Evolutionary conservation across 1,140 invertebrate species (phyloP).

Genomic region (Hydropsyche tenuis): DNA sequence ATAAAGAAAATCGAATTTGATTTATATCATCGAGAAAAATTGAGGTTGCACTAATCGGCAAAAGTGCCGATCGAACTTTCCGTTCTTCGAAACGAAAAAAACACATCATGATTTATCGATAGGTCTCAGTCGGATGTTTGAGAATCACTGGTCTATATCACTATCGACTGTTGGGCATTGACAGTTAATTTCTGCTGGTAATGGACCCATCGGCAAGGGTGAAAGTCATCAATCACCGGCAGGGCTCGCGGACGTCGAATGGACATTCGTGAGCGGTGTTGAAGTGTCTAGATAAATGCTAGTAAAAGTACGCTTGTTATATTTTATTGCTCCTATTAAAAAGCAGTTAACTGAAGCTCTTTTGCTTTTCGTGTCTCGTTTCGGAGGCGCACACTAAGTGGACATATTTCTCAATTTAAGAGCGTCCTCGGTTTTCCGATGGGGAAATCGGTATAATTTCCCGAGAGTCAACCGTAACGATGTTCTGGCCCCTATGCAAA

Average conservation of each 20-base stretch:
- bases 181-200: constrained; percentile 22
- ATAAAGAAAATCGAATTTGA: no score
- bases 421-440: constrained; percentile 8
- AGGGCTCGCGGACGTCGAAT: neutral
- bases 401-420: neutral
- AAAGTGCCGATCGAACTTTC: no score
- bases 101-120: no score
- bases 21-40: no score
- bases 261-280: neutral
- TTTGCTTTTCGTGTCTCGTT: neutral
- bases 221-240: constrained; percentile 20
- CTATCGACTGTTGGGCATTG: neutral
- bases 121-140: no score
- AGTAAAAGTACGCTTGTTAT: neutral
- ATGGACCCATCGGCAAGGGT: constrained; percentile 11
- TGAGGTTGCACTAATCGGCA: no score
- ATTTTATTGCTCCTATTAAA: no score
- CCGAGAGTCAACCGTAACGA: constrained; percentile 14
- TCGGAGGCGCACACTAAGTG: neutral
- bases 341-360: no score
- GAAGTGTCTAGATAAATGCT: neutral
- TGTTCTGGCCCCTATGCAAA: neutral
- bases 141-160: no score
- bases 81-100: no score
- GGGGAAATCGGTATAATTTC: constrained; percentile 19